Conservation (phyloP, 2,797 vertebrate genomes). For the Capromys pilorides region DNA sequence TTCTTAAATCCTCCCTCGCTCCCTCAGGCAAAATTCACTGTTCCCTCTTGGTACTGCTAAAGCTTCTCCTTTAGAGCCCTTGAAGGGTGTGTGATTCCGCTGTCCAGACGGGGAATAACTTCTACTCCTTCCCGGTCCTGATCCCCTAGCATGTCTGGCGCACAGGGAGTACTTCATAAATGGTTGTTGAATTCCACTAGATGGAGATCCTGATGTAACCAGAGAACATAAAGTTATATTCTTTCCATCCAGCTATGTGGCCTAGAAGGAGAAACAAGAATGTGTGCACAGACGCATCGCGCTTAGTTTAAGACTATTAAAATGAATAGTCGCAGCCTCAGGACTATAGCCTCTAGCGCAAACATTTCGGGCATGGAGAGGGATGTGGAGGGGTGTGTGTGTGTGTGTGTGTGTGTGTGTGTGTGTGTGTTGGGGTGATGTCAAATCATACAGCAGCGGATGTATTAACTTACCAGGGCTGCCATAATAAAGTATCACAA, state of each 20-base stretch:
- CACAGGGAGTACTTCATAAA: slow-evolving; percentile 44
- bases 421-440: not conserved
- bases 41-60: not conserved
- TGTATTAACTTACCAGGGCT: not conserved
- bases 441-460: not conserved
- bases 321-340: not conserved
- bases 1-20: not conserved
- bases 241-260: not conserved
- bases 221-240: not conserved
- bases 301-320: slow-evolving; percentile 5
- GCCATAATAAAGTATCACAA: not conserved
- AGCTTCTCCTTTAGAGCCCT: not conserved
- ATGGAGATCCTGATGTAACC: slow-evolving; percentile 14
- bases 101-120: not conserved
- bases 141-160: not conserved
- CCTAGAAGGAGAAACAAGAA: not conserved
- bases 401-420: no score
- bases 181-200: slow-evolving; percentile 47
- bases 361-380: not conserved
- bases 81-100: not conserved
- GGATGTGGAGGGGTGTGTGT: no score
- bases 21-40: slow-evolving; percentile 39
- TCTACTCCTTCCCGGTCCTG: not conserved
- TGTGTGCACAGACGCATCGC: not conserved
- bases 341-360: not conserved